These are phyloP conservation scores for Drosophila quadrilineata DNA, from an alignment of 1,140 invertebrate species.

Conservation along the genomic window DNA sequence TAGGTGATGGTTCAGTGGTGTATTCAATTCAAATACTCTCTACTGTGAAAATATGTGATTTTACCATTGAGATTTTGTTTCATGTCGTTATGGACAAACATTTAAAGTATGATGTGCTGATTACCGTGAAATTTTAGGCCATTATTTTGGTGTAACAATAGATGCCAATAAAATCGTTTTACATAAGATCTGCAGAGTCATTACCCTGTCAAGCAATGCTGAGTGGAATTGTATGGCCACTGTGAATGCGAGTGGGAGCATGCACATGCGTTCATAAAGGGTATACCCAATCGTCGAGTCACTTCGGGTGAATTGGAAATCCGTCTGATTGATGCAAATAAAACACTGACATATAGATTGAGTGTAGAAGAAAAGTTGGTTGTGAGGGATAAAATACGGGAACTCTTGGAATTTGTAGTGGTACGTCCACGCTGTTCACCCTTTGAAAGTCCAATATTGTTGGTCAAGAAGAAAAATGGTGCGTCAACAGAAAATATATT, in stretches of 20 bases:
- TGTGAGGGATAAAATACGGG: neutral
- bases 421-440: too few relatives aligned
- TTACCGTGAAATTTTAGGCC: neutral
- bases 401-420: too few relatives aligned
- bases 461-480: too few relatives aligned
- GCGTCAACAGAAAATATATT: too few relatives aligned
- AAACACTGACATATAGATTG: too few relatives aligned
- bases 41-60: too few relatives aligned
- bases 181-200: neutral
- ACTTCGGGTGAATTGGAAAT: constrained; percentile 13
- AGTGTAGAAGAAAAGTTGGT: neutral
- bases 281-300: constrained; percentile 1
- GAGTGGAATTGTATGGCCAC: neutral
- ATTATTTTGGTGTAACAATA: neutral
- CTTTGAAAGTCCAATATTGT: too few relatives aligned
- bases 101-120: neutral
- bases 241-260: neutral
- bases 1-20: neutral
- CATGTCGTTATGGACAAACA: too few relatives aligned
- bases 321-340: constrained; percentile 1
- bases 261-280: constrained; percentile 5
- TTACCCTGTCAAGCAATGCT: neutral
- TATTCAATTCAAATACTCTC: too few relatives aligned
- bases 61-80: neutral
- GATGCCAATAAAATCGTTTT: neutral